These are phyloP conservation scores for Zeus faber DNA, from an alignment of 2,113 vertebrate species.

Conservation along the genomic window DNA sequence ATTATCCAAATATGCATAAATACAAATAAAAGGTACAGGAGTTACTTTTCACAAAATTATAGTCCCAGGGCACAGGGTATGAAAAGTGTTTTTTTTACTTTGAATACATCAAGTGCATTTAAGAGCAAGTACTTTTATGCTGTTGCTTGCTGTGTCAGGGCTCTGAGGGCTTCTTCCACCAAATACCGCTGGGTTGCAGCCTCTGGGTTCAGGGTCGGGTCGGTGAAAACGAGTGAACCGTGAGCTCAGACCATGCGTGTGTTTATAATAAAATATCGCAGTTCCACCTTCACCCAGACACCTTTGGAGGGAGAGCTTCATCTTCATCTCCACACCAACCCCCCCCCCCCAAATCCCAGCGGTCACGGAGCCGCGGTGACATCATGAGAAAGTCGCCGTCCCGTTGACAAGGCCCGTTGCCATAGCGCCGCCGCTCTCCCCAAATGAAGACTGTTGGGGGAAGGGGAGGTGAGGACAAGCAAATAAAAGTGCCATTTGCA, in stretches of 20 bases:
- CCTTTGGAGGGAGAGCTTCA: slow-evolving; percentile 9
- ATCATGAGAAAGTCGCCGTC: slow-evolving; percentile 75
- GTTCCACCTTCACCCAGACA: neutral
- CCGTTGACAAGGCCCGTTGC: slow-evolving; percentile 75
- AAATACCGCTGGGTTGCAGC: no score
- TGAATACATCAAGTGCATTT: no score
- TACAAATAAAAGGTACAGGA: no score
- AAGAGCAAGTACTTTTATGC: no score
- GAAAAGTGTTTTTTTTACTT: no score
- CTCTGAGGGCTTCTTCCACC: no score
- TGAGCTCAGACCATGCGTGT: slow-evolving; percentile 12
- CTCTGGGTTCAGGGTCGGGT: no score
- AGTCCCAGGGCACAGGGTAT: no score
- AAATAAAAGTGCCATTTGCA: slow-evolving; percentile 71
- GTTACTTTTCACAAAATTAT: no score
- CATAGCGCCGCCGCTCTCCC: slow-evolving; percentile 71
- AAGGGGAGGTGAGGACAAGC: slow-evolving; percentile 46
- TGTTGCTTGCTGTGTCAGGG: no score
- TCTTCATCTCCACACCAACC: neutral
- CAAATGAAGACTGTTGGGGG: slow-evolving; percentile 60
- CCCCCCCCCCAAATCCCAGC: slow-evolving; percentile 9
- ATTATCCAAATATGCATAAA: no score
- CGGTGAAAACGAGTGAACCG: no score
- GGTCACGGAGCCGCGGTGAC: slow-evolving; percentile 54
- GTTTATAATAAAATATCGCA: neutral